Conservation (phyloP, 2,113 vertebrate species). For the Pterophyllum scalare region DNA sequence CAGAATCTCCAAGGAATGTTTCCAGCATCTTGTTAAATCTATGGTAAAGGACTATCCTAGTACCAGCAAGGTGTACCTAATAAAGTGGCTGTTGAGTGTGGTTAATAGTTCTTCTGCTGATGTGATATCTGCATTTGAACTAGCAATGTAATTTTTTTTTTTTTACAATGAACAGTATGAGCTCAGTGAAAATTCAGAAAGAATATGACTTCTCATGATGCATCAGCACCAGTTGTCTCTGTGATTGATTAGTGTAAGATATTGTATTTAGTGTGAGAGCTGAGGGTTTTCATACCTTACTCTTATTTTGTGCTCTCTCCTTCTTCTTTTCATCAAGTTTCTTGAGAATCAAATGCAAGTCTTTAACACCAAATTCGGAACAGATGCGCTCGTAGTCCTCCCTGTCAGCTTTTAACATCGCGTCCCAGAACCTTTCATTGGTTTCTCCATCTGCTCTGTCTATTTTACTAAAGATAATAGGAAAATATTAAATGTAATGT, state of each 20-base stretch:
- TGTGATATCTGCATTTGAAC: not conserved
- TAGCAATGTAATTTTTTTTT: not conserved
- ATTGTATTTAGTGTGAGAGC: not conserved
- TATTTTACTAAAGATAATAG: slow-evolving; percentile 20
- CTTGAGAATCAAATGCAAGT: slow-evolving; percentile 84
- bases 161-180: not conserved
- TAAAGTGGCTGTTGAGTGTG: not conserved
- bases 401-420: slow-evolving; percentile 83
- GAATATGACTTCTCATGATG: not conserved
- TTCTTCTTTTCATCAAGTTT: slow-evolving; percentile 82
- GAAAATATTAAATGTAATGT: not conserved
- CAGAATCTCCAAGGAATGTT: not conserved
- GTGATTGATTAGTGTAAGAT: not conserved
- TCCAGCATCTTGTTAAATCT: not conserved
- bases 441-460: slow-evolving; percentile 53
- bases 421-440: slow-evolving; percentile 83
- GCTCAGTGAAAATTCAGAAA: not conserved
- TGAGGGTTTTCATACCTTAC: slow-evolving; percentile 72
- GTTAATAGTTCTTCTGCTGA: not conserved
- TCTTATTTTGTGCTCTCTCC: slow-evolving; percentile 72
- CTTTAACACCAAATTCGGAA: slow-evolving; percentile 81
- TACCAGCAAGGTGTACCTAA: not conserved
- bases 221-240: not conserved
- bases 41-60: not conserved
- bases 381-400: slow-evolving; percentile 89